Percentiles rank a stretch among this genome's conserved stretches.
These are phyloP conservation scores for Suncus etruscus DNA, from an alignment of 2,113 vertebrate genomes.

Conservation along the genomic window DNA sequence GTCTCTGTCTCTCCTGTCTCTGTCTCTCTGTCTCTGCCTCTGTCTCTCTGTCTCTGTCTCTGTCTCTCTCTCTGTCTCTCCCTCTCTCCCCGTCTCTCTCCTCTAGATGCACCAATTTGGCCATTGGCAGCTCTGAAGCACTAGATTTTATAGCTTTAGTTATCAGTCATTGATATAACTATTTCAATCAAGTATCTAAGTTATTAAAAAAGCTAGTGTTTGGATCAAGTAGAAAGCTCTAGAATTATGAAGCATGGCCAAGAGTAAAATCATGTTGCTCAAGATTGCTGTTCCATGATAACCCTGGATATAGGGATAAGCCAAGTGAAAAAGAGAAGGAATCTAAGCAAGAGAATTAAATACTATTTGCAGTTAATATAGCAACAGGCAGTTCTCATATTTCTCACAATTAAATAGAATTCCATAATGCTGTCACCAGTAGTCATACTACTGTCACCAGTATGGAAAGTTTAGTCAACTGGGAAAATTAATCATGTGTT, in stretches of 20 bases:
- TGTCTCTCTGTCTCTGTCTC: too few relatives aligned
- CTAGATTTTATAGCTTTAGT: neutral
- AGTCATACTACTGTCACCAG: neutral
- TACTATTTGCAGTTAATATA: neutral
- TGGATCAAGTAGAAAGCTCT: neutral
- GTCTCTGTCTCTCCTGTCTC: too few relatives aligned
- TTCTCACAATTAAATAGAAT: conserved; percentile 4
- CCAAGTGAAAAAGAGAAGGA: neutral
- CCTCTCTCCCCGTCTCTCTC: too few relatives aligned
- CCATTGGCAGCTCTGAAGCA: neutral
- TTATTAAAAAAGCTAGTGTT: neutral
- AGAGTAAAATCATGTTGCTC: neutral
- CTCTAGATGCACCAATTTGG: neutral
- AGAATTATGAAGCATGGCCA: neutral
- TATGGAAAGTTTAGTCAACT: neutral
- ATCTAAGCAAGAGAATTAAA: neutral
- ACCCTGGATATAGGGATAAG: neutral
- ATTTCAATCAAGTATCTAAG: neutral
- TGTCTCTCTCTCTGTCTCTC: too few relatives aligned
- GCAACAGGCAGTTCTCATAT: neutral
- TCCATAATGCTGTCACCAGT: neutral
- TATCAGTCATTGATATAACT: neutral
- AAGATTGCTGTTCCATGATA: neutral
- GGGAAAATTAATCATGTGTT: neutral
- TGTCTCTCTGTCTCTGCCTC: too few relatives aligned